Percentiles rank a stretch among this genome's conserved stretches.
phyloP scores from a whole-genome alignment of 2,113 vertebrate species.

The Pagrus major region DNA sequence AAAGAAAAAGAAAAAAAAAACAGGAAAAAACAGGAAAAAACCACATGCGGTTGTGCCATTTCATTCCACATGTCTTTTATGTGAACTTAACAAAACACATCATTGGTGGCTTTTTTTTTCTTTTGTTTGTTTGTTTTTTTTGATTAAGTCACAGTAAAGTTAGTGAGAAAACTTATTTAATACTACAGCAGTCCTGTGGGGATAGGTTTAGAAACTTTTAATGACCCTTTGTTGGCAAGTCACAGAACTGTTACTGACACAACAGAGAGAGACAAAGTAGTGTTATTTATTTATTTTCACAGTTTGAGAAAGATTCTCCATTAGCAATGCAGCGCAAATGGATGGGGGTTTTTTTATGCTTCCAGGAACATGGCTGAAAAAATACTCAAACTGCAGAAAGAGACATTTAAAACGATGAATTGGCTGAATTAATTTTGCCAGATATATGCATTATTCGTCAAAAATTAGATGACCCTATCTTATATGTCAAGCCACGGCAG shows the following conservation, averaged over 20 bases:
- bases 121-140: constrained; percentile 50
- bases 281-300: constrained; percentile 52
- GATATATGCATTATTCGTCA: constrained; percentile 60
- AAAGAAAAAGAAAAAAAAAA: background rate
- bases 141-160: constrained; percentile 62
- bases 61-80: constrained; percentile 11
- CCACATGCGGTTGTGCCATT: background rate
- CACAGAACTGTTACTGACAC: constrained; percentile 62
- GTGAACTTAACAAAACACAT: constrained; percentile 41
- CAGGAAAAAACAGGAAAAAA: background rate
- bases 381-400: constrained; percentile 10
- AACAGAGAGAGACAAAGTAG: constrained; percentile 31
- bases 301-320: constrained; percentile 8
- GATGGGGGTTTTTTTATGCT: constrained; percentile 33
- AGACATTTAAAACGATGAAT: constrained; percentile 14
- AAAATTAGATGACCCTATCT: constrained; percentile 60
- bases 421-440: constrained; percentile 19
- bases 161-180: constrained; percentile 30
- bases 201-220: constrained; percentile 74
- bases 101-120: constrained; percentile 36
- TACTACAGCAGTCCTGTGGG: constrained; percentile 12
- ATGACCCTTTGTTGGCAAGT: constrained; percentile 76
- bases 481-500: constrained; percentile 64
- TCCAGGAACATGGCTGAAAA: constrained; percentile 33
- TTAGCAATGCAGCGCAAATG: constrained; percentile 44